These are phyloP conservation scores for Drosophila aldrichi DNA, from an alignment of 2,888 invertebrate genomes.

Conservation along the genomic window DNA sequence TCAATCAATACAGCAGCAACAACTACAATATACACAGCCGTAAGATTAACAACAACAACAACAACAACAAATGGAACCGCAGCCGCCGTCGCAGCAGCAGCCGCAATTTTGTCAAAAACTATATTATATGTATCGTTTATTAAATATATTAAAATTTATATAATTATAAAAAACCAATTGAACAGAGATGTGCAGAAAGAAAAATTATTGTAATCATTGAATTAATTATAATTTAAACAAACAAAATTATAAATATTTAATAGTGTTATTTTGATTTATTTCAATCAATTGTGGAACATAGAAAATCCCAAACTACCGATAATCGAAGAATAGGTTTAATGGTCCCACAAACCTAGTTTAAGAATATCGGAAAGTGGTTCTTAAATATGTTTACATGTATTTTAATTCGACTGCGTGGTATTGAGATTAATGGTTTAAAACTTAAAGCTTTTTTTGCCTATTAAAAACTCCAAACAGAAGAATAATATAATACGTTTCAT, in stretches of 20 bases:
- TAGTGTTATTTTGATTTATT: constrained; percentile 30
- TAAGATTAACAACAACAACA: constrained; percentile 53
- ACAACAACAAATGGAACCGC: constrained; percentile 47
- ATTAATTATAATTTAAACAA: constrained; percentile 82
- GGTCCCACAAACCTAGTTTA: background rate
- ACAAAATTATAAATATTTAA: constrained; percentile 46
- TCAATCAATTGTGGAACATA: background rate
- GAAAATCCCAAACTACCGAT: background rate
- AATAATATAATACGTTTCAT: constrained; percentile 11
- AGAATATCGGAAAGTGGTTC: background rate
- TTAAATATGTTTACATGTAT: background rate
- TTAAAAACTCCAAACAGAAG: background rate
- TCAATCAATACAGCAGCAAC: constrained; percentile 50
- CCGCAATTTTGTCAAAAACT: constrained; percentile 81
- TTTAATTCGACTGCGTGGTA: background rate
- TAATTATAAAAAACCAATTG: constrained; percentile 82
- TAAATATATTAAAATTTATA: constrained; percentile 85
- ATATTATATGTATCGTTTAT: constrained; percentile 84
- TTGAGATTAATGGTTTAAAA: constrained; percentile 12
- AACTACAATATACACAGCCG: constrained; percentile 62
- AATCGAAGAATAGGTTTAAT: background rate
- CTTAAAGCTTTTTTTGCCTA: constrained; percentile 29
- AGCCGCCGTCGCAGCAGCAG: constrained; percentile 59
- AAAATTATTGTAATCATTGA: constrained; percentile 84
- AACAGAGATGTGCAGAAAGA: constrained; percentile 74